phyloP scores from a whole-genome alignment of 2,113 vertebrate genomes.

The Sialia sialis region DNA sequence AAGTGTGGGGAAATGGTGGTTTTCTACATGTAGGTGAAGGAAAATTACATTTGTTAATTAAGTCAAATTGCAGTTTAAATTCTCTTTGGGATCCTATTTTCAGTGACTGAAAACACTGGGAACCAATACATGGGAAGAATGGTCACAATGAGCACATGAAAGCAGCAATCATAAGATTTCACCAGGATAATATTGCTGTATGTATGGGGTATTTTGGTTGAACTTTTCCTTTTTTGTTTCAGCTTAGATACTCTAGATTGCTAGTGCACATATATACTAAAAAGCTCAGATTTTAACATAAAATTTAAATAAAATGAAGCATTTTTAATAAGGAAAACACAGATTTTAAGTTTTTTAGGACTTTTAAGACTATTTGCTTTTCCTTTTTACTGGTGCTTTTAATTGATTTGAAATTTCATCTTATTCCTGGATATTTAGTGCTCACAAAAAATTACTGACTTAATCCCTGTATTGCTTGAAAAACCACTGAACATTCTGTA shows the following conservation, averaged over 20 bases:
- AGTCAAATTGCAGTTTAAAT: neutral
- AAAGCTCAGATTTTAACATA: neutral
- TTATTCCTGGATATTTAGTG: neutral
- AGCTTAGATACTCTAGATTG: neutral
- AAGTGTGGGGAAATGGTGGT: neutral
- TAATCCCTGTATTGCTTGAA: neutral
- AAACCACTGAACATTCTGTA: neutral
- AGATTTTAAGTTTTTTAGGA: neutral
- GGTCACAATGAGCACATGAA: neutral
- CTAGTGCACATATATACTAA: neutral
- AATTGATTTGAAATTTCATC: neutral
- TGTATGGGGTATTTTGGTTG: neutral
- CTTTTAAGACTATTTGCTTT: neutral
- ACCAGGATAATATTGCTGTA: neutral
- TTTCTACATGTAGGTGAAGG: neutral
- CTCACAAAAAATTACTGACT: neutral
- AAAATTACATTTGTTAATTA: neutral
- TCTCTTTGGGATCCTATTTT: neutral
- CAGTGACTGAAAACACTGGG: neutral
- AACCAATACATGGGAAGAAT: neutral
- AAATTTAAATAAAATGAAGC: fast-evolving
- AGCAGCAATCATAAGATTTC: neutral
- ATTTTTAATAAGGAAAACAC: neutral
- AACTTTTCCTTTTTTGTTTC: neutral
- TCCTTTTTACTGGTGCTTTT: neutral